phyloP scores from a whole-genome alignment of 2,797 vertebrate genomes.

The Sebastes nivosus region DNA sequence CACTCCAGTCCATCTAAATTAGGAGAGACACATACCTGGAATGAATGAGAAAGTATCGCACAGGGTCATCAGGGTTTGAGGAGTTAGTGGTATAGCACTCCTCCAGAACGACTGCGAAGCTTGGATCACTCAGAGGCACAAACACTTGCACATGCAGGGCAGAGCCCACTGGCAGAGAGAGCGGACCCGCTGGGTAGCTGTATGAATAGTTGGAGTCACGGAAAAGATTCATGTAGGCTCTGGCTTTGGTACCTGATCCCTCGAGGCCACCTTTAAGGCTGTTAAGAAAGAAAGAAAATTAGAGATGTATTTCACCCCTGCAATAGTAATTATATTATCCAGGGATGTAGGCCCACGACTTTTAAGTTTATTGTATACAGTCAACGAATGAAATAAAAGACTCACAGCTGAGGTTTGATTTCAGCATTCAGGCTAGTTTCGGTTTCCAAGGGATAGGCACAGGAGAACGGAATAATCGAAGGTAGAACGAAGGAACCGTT shows the following conservation, averaged over 20 bases:
- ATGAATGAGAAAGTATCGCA: constrained; percentile 70
- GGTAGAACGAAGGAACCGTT: constrained; percentile 63
- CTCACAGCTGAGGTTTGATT: constrained; percentile 67
- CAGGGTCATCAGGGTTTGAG: constrained; percentile 19
- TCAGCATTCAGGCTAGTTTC: constrained; percentile 52
- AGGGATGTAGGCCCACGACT: fast-evolving
- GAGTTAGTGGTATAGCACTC: constrained; percentile 75
- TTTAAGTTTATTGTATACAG: background rate
- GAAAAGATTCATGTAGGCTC: constrained; percentile 70
- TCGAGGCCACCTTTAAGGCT: constrained; percentile 33
- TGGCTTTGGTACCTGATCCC: constrained; percentile 49
- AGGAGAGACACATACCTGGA: constrained; percentile 55
- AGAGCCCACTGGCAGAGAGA: constrained; percentile 42
- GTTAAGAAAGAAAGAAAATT: background rate
- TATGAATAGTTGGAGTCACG: constrained; percentile 50
- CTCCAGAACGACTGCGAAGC: constrained; percentile 65
- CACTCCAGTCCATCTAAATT: background rate
- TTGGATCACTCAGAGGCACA: constrained; percentile 51
- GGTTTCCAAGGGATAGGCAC: constrained; percentile 72
- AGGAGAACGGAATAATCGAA: constrained; percentile 75
- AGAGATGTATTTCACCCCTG: background rate
- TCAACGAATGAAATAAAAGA: background rate
- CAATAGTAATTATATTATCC: background rate
- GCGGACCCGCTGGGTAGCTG: constrained; percentile 21
- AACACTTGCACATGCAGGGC: constrained; percentile 64